Conservation (phyloP, 2,113 vertebrate genomes). For the Grammomys surdaster region DNA sequence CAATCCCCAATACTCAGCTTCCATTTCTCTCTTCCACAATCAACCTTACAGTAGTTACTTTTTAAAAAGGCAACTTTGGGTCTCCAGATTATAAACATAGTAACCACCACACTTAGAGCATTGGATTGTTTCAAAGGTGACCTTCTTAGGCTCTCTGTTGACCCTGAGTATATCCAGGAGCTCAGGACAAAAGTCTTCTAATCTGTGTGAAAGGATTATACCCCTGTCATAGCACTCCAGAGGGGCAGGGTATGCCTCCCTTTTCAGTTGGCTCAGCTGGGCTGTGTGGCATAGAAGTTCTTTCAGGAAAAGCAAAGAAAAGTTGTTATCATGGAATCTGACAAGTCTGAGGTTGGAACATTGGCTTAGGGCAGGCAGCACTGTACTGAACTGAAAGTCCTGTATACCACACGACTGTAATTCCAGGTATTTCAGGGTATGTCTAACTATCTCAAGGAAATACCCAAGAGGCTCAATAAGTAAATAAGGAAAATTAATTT, state of each 20-base stretch:
- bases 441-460: neutral
- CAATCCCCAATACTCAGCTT: no score
- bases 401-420: neutral
- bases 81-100: no score
- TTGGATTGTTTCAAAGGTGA: no score
- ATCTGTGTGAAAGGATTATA: no score
- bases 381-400: neutral
- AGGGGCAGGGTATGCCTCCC: neutral
- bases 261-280: neutral
- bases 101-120: no score
- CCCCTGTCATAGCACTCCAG: neutral
- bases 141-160: no score
- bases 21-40: neutral
- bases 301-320: neutral
- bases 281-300: neutral
- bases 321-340: fast-evolving
- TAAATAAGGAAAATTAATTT: neutral
- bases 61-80: no score
- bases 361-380: neutral
- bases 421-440: neutral
- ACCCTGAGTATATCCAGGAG: no score
- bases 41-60: no score
- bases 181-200: no score
- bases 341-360: neutral
- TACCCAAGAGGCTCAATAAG: neutral